These are phyloP conservation scores for Echinops telfairi DNA, from an alignment of 2,113 vertebrate species.

Conservation along the genomic window DNA sequence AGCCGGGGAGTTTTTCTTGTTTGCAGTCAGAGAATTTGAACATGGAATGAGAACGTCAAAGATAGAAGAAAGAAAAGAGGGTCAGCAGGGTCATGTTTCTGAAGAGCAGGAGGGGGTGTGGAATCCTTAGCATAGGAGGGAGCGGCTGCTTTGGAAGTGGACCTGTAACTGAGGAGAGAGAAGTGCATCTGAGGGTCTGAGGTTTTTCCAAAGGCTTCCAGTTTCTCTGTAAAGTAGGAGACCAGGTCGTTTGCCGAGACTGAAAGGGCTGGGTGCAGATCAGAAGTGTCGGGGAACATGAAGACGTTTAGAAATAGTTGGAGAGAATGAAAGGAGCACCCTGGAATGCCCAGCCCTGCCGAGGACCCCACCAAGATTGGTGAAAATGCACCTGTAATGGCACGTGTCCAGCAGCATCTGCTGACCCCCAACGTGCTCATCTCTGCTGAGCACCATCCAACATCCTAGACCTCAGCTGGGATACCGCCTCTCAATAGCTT, in stretches of 20 bases:
- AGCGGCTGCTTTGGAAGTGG: not conserved
- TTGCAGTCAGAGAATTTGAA: slow-evolving; percentile 25
- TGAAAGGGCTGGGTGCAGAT: not conserved
- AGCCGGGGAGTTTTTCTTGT: not conserved
- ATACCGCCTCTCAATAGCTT: not conserved
- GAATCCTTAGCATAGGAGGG: not conserved
- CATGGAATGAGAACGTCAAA: not conserved
- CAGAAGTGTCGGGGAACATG: not conserved
- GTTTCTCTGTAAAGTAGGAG: not conserved
- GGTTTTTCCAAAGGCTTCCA: not conserved
- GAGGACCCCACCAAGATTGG: not conserved
- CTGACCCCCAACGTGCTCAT: not conserved
- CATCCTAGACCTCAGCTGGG: not conserved
- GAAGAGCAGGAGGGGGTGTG: not conserved
- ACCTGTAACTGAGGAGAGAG: not conserved
- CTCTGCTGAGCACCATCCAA: not conserved
- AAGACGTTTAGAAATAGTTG: not conserved
- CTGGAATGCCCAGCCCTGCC: not conserved
- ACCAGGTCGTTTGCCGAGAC: not conserved
- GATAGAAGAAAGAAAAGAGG: not conserved
- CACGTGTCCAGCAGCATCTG: not conserved
- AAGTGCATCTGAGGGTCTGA: not conserved
- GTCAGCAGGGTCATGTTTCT: not conserved
- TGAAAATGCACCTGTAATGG: not conserved
- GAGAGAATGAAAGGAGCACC: not conserved